These are phyloP conservation scores for Recurvirostra avosetta DNA, from an alignment of 2,113 vertebrate species.

Conservation along the genomic window DNA sequence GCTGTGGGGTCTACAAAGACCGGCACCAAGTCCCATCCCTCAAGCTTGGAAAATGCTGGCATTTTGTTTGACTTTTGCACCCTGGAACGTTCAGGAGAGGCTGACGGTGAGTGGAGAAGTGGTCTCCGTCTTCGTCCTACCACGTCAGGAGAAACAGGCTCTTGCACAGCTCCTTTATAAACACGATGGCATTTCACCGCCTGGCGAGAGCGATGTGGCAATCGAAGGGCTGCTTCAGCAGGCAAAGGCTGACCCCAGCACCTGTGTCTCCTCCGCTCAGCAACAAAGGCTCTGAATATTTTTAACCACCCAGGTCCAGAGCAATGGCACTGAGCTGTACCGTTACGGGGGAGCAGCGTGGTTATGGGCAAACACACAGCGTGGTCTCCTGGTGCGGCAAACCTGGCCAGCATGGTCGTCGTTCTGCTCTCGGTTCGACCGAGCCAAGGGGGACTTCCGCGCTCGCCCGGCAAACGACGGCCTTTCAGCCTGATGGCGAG, in stretches of 20 bases:
- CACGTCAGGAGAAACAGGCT: background rate
- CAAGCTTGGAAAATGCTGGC: background rate
- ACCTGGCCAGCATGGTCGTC: background rate
- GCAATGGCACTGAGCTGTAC: background rate
- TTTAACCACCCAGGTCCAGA: background rate
- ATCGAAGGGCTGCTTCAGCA: background rate
- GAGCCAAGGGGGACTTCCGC: background rate
- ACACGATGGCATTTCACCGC: background rate
- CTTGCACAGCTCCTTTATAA: background rate
- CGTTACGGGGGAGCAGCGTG: background rate
- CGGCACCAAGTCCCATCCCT: background rate
- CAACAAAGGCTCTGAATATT: background rate
- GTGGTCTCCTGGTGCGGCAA: background rate
- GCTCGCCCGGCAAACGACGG: rapidly evolving
- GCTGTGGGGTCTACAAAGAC: background rate
- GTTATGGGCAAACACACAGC: background rate
- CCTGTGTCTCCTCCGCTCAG: background rate
- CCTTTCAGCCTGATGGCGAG: background rate
- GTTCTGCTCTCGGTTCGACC: background rate
- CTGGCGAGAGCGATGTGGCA: background rate
- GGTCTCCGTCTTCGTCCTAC: too few relatives aligned
- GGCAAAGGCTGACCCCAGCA: background rate
- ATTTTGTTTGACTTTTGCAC: background rate
- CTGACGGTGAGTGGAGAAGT: background rate
- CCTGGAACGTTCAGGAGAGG: background rate